Evolutionary conservation across 2,113 vertebrate genomes (phyloP).

Genomic region (Neotoma lepida): DNA sequence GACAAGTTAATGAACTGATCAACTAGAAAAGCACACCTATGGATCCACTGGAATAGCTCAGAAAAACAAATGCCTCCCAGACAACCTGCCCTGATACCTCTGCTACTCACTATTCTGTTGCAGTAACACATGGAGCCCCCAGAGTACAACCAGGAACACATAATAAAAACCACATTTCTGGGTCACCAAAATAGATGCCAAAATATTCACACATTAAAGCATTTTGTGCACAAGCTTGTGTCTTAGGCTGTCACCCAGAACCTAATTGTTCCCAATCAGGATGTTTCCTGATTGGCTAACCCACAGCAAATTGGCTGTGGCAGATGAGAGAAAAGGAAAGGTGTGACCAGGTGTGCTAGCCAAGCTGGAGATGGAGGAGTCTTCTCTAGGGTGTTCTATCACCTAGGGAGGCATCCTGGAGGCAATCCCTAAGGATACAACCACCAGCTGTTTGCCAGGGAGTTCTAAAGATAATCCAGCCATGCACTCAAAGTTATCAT

Average conservation of each 20-base stretch:
- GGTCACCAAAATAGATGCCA: constrained; percentile 18
- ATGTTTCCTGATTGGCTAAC: background rate
- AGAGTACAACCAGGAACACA: background rate
- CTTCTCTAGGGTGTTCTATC: background rate
- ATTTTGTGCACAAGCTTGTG: constrained; percentile 26
- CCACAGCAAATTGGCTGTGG: background rate
- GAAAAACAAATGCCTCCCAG: background rate
- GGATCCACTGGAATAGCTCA: background rate
- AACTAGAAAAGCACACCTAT: background rate
- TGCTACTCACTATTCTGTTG: background rate
- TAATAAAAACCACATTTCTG: constrained; percentile 37
- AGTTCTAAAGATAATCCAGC: background rate
- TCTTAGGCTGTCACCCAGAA: background rate
- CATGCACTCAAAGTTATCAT: too few relatives aligned
- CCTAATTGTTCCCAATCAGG: background rate
- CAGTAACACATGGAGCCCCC: background rate
- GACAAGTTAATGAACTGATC: constrained; percentile 15
- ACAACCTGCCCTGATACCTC: background rate
- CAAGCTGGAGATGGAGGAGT: background rate
- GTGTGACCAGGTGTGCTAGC: background rate
- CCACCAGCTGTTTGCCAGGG: background rate
- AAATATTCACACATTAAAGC: background rate
- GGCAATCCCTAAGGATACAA: background rate
- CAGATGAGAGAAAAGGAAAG: background rate
- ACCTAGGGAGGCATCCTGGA: background rate